Evolutionary conservation across 2,888 invertebrate genomes (phyloP).

Genomic region (Archaeoteleia sp.): DNA sequence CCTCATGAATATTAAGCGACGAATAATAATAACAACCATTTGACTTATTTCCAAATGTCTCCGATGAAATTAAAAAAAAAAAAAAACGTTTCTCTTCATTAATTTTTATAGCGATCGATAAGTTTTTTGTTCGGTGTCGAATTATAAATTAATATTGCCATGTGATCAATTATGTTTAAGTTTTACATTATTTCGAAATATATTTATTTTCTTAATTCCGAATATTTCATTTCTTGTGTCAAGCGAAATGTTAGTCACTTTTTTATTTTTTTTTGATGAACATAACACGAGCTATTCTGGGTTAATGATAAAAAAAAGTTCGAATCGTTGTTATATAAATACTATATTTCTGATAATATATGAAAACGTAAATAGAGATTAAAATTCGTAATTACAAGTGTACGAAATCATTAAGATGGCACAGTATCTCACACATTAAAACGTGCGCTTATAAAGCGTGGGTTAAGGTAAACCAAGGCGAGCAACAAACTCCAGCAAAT

Average conservation of each 20-base stretch:
- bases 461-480: constrained; percentile 34
- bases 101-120: background rate
- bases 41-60: background rate
- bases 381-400: background rate
- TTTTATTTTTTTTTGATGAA: too few species aligned
- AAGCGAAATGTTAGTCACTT: too few species aligned
- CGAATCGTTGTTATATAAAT: background rate
- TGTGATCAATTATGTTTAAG: too few species aligned
- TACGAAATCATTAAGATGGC: constrained; percentile 4
- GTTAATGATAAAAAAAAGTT: too few species aligned
- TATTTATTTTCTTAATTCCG: too few species aligned
- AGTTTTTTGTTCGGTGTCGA: too few species aligned
- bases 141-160: too few species aligned
- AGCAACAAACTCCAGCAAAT: constrained; percentile 24
- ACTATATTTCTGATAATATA: background rate
- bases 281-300: too few species aligned
- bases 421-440: constrained; percentile 33
- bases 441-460: constrained; percentile 28
- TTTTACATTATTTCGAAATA: too few species aligned
- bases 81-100: too few species aligned
- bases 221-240: too few species aligned
- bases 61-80: background rate
- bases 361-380: background rate
- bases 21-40: constrained; percentile 7
- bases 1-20: constrained; percentile 30